phyloP scores from a whole-genome alignment of 1,140 invertebrate species.

The Agrypnia vestita region DNA sequence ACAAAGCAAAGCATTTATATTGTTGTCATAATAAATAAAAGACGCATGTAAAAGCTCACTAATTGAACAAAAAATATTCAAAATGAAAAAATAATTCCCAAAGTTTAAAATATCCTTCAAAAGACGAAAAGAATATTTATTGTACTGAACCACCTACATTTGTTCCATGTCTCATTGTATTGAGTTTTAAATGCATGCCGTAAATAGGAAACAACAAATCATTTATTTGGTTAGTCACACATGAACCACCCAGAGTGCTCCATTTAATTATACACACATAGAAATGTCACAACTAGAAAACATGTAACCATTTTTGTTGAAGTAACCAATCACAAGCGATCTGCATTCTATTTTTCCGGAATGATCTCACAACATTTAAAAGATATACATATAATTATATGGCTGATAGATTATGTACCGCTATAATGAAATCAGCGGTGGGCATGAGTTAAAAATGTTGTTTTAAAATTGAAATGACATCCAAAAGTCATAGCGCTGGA shows the following conservation, averaged over 20 bases:
- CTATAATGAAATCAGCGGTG: background rate
- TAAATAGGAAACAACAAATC: conserved; percentile 12
- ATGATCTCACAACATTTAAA: conserved; percentile 12
- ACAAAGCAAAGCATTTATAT: too few species aligned
- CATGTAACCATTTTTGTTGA: conserved; percentile 52
- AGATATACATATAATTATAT: conserved; percentile 3
- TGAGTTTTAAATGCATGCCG: conserved; percentile 39
- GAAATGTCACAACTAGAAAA: conserved; percentile 42
- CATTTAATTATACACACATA: conserved; percentile 47
- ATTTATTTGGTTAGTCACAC: conserved; percentile 27
- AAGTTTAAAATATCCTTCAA: background rate
- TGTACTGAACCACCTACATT: conserved; percentile 23
- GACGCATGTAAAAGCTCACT: too few species aligned
- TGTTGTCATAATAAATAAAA: too few species aligned
- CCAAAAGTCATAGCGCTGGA: conserved; percentile 51
- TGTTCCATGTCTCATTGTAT: conserved; percentile 31
- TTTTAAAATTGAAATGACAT: conserved; percentile 30
- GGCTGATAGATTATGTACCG: conserved; percentile 17
- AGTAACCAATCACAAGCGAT: conserved; percentile 73
- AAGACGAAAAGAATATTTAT: conserved; percentile 3
- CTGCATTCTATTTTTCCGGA: conserved; percentile 29
- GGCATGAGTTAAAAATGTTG: background rate
- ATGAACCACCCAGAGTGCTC: background rate
- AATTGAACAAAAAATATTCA: too few species aligned
- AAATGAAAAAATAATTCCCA: background rate